A percentile compares a stretch with the other conserved stretches of the same genome.
Evolutionary conservation across 2,888 invertebrate genomes (phyloP).

Genomic region (Invenusta paracnida): DNA sequence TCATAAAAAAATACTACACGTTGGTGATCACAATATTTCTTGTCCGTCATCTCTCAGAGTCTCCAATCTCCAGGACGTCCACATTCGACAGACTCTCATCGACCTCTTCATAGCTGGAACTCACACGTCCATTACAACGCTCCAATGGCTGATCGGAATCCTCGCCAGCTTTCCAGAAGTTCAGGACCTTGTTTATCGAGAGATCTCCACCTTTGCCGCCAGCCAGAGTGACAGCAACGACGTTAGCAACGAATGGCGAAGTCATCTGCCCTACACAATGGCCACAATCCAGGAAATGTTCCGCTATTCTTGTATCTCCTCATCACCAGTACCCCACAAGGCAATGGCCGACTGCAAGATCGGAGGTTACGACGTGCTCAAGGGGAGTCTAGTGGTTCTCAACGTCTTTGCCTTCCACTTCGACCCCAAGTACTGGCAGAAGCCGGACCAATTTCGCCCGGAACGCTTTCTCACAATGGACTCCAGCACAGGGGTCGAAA

Average conservation of each 20-base stretch:
- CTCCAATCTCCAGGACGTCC: not conserved
- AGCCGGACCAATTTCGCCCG: constrained; percentile 50
- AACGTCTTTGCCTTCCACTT: constrained; percentile 52
- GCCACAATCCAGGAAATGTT: not conserved
- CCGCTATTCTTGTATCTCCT: not conserved
- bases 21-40: no score
- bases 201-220: not conserved
- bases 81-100: not conserved
- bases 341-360: constrained; percentile 41
- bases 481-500: constrained; percentile 44
- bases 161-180: constrained; percentile 19
- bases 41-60: not conserved
- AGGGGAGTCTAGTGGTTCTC: constrained; percentile 51
- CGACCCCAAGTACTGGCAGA: constrained; percentile 52
- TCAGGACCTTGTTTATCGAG: constrained; percentile 2
- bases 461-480: constrained; percentile 50
- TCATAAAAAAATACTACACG: no score
- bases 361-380: constrained; percentile 42
- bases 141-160: not conserved
- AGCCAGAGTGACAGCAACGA: not conserved
- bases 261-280: constrained; percentile 28
- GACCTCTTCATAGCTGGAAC: not conserved
- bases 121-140: not conserved
- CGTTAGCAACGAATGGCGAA: not conserved
- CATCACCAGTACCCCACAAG: constrained; percentile 38